Evolutionary conservation across 2,888 invertebrate species (phyloP).

Genomic region (Platycheirus albimanus): DNA sequence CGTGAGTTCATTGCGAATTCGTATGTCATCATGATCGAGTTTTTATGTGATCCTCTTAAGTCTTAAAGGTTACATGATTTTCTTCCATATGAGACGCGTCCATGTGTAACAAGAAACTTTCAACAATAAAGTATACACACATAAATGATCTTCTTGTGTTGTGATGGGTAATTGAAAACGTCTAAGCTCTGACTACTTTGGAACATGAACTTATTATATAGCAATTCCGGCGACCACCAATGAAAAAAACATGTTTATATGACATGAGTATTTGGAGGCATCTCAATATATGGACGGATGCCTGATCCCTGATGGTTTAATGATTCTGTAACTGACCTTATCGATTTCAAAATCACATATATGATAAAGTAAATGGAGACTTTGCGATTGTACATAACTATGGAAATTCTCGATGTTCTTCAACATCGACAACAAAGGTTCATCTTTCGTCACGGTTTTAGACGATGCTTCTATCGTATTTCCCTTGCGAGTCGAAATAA

Average conservation of each 20-base stretch:
- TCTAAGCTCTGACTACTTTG: slow-evolving; percentile 25
- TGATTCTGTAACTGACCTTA: too few relatives aligned
- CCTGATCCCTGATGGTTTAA: too few relatives aligned
- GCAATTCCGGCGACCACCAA: slow-evolving; percentile 14
- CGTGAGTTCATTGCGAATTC: slow-evolving; percentile 45
- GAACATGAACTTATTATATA: slow-evolving; percentile 10
- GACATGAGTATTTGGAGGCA: too few relatives aligned
- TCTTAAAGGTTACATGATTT: background rate
- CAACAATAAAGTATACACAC: background rate
- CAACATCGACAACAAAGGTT: too few relatives aligned
- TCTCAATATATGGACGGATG: too few relatives aligned
- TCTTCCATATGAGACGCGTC: background rate
- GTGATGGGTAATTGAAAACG: slow-evolving; percentile 51
- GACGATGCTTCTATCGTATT: too few relatives aligned
- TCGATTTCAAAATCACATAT: too few relatives aligned
- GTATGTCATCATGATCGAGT: slow-evolving; percentile 38
- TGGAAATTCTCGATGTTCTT: too few relatives aligned
- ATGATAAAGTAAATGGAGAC: too few relatives aligned
- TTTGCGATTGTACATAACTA: too few relatives aligned
- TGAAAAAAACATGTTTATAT: background rate
- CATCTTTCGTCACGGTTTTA: too few relatives aligned
- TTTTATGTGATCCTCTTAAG: slow-evolving; percentile 17
- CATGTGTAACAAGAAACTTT: slow-evolving; percentile 23
- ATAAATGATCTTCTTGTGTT: slow-evolving; percentile 17
- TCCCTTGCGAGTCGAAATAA: too few relatives aligned